Evolutionary conservation across 2,113 vertebrate species (phyloP).

Genomic region (Danionella cerebrum): DNA sequence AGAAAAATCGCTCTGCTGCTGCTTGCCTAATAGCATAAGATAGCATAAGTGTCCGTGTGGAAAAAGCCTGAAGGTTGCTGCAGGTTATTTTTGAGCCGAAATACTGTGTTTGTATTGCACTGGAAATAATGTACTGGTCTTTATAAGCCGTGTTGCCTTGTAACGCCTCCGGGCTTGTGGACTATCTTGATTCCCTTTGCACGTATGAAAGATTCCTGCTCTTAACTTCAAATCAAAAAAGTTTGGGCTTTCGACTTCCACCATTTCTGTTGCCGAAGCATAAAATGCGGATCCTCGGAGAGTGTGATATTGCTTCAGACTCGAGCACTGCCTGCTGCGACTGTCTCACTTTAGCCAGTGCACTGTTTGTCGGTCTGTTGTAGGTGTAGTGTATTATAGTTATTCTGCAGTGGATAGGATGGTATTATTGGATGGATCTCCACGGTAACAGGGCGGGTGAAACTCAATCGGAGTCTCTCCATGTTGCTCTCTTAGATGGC

Average conservation of each 20-base stretch:
- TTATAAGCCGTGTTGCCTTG: background rate
- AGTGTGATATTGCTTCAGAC: background rate
- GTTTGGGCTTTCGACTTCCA: background rate
- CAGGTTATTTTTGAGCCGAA: background rate
- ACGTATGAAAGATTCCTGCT: too few species aligned
- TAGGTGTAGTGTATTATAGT: slow-evolving; percentile 25
- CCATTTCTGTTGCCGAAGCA: background rate
- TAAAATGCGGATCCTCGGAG: background rate
- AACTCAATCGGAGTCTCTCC: slow-evolving; percentile 67
- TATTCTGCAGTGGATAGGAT: slow-evolving; percentile 18
- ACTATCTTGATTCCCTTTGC: background rate
- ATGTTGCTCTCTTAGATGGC: slow-evolving; percentile 60
- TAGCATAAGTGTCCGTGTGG: background rate
- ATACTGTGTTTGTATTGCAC: background rate
- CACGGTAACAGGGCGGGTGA: slow-evolving; percentile 54
- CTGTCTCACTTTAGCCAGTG: background rate
- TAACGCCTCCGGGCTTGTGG: background rate
- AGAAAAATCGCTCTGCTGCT: background rate
- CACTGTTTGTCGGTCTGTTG: slow-evolving; percentile 16
- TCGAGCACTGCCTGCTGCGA: slow-evolving; percentile 47
- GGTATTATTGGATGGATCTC: slow-evolving; percentile 38
- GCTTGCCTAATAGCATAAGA: slow-evolving; percentile 8
- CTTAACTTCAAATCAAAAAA: too few species aligned
- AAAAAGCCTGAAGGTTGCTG: background rate
- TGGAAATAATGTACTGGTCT: background rate